Percentiles rank a stretch among this genome's conserved stretches.
Conservation (phyloP, 2,888 invertebrate genomes). For the Crepidodera aurea region DNA sequence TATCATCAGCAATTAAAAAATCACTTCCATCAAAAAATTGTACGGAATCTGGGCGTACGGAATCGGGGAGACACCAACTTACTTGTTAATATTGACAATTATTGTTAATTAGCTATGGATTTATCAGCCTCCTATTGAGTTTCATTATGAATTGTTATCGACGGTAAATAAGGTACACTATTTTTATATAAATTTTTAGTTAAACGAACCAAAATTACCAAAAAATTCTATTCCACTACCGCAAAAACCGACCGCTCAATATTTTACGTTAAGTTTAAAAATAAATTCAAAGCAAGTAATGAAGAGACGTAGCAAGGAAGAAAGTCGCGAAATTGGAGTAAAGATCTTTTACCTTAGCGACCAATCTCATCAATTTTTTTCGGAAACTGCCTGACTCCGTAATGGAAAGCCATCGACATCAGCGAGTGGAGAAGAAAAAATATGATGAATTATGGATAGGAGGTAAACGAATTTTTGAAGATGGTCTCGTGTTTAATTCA, state of each 20-base stretch:
- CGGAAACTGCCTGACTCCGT: background rate
- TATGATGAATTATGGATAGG: constrained; percentile 20
- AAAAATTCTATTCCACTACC: no score
- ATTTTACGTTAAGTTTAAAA: background rate
- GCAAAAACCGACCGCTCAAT: background rate
- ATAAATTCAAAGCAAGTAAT: background rate
- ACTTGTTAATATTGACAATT: no score
- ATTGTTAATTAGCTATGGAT: no score
- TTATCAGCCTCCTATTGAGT: no score
- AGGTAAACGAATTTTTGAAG: constrained; percentile 22
- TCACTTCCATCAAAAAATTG: no score
- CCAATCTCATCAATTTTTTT: constrained; percentile 10
- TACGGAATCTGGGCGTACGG: no score
- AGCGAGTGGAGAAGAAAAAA: background rate
- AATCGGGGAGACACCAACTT: no score
- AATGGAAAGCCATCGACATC: constrained; percentile 4
- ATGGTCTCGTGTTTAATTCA: constrained; percentile 20
- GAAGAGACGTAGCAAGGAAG: background rate
- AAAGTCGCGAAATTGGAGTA: background rate
- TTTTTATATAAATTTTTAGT: no score
- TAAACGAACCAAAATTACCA: no score
- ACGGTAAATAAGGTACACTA: no score
- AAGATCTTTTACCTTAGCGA: constrained; percentile 1
- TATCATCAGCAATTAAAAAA: no score
- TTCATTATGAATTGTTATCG: no score